phyloP scores from a whole-genome alignment of 2,113 vertebrate genomes.

The Centropus bengalensis region DNA sequence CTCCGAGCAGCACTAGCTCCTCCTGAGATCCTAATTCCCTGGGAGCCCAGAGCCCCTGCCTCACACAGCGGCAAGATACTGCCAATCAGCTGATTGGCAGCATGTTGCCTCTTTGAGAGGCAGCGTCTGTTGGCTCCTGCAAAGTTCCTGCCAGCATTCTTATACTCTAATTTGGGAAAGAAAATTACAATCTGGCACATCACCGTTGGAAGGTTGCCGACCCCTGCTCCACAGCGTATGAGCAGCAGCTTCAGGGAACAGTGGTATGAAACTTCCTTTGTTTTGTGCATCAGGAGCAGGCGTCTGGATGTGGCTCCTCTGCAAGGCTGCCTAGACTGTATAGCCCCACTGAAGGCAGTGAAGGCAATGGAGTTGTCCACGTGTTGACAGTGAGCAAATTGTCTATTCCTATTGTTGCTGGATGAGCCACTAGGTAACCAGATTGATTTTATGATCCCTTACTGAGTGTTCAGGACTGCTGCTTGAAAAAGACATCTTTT shows the following conservation, averaged over 20 bases:
- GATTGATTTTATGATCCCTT: constrained; percentile 70
- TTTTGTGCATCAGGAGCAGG: neutral
- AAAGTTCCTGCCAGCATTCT: constrained; percentile 71
- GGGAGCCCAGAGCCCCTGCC: constrained; percentile 29
- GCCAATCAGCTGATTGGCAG: constrained; percentile 74
- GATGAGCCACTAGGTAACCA: constrained; percentile 68
- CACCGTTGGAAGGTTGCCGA: constrained; percentile 70
- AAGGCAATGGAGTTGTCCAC: constrained; percentile 42
- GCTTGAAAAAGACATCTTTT: constrained; percentile 73
- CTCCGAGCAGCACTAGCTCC: neutral
- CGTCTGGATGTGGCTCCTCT: neutral
- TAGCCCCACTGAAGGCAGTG: neutral
- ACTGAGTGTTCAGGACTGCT: constrained; percentile 67
- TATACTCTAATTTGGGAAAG: constrained; percentile 71
- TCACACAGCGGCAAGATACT: constrained; percentile 59
- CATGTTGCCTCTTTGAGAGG: constrained; percentile 57
- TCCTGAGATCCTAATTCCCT: neutral
- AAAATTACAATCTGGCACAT: constrained; percentile 71
- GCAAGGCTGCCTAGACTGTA: neutral
- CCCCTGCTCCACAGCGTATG: constrained; percentile 33
- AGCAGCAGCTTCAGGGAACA: neutral
- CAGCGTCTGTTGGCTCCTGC: constrained; percentile 70
- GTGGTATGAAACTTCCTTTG: constrained; percentile 4
- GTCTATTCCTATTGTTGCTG: constrained; percentile 51
- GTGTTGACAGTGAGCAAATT: constrained; percentile 58